Conservation (phyloP, 1,140 invertebrate species). For the Pseudomyrmex sp. region DNA sequence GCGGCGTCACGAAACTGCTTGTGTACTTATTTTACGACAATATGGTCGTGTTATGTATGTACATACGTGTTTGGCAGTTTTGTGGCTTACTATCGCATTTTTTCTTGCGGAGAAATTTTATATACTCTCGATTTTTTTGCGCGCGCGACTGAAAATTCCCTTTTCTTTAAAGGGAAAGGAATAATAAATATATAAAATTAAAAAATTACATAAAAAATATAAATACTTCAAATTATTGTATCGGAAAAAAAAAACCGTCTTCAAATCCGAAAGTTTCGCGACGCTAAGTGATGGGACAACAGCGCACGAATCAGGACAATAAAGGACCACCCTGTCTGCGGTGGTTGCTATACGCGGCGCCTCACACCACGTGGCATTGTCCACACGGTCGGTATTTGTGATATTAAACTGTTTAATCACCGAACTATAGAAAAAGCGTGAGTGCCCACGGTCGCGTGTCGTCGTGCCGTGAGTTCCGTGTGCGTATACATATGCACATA, state of each 20-base stretch:
- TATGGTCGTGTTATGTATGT: slow-evolving; percentile 27
- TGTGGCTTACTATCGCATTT: slow-evolving; percentile 7
- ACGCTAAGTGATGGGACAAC: slow-evolving; percentile 59
- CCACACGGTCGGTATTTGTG: slow-evolving; percentile 71
- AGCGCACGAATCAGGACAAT: slow-evolving; percentile 56
- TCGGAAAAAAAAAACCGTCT: slow-evolving; percentile 17
- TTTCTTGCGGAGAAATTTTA: slow-evolving; percentile 34
- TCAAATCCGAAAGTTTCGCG: slow-evolving; percentile 49
- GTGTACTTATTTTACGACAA: slow-evolving; percentile 45
- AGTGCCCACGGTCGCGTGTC: slow-evolving; percentile 28
- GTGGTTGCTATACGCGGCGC: slow-evolving; percentile 22
- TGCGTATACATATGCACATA: slow-evolving; percentile 25
- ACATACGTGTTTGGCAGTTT: slow-evolving; percentile 26
- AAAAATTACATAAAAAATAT: slow-evolving; percentile 2
- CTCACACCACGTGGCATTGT: slow-evolving; percentile 68
- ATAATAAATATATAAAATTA: neutral
- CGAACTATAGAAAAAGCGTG: slow-evolving; percentile 75
- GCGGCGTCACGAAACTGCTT: neutral
- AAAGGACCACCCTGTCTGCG: slow-evolving; percentile 53
- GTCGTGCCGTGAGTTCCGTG: slow-evolving; percentile 54
- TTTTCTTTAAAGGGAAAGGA: neutral
- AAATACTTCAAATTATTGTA: neutral
- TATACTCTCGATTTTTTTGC: neutral
- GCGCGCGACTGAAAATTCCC: too few species aligned
- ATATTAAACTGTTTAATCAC: slow-evolving; percentile 80